Percentiles rank a stretch among this genome's conserved stretches.
These are phyloP conservation scores for Cephus spinipes DNA, from an alignment of 2,888 invertebrate species.

Conservation along the genomic window DNA sequence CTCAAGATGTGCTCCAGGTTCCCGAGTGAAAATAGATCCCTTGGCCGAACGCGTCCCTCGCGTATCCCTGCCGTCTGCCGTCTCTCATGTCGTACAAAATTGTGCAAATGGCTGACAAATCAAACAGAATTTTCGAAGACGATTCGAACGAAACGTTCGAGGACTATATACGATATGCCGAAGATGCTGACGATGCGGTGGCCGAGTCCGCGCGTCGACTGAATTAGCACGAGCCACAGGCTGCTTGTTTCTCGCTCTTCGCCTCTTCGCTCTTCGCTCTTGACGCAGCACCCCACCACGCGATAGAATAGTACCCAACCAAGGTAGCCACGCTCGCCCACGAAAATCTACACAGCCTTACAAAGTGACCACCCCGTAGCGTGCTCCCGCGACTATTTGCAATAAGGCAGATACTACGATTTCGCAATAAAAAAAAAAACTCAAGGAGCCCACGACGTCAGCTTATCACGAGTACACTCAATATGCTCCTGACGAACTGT, in stretches of 20 bases:
- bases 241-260: constrained; percentile 34
- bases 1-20: neutral
- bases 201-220: constrained; percentile 51
- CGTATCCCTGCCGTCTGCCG: neutral
- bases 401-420: neutral
- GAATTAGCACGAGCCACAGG: constrained; percentile 57
- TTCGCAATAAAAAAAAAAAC: neutral
- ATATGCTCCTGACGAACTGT: neutral
- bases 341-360: neutral
- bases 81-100: neutral
- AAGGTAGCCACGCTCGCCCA: neutral
- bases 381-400: no score
- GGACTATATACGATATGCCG: neutral
- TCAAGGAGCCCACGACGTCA: neutral
- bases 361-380: neutral
- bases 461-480: neutral
- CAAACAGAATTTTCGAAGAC: neutral
- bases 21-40: neutral
- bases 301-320: neutral
- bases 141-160: neutral
- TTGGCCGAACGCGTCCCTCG: neutral
- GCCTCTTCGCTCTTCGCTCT: constrained; percentile 9
- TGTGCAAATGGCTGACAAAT: neutral
- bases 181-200: constrained; percentile 4
- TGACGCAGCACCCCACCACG: neutral